A percentile compares a stretch with the other conserved stretches of the same genome.
phyloP scores from a whole-genome alignment of 2,888 invertebrate species.

The Oasisia sp. region DNA sequence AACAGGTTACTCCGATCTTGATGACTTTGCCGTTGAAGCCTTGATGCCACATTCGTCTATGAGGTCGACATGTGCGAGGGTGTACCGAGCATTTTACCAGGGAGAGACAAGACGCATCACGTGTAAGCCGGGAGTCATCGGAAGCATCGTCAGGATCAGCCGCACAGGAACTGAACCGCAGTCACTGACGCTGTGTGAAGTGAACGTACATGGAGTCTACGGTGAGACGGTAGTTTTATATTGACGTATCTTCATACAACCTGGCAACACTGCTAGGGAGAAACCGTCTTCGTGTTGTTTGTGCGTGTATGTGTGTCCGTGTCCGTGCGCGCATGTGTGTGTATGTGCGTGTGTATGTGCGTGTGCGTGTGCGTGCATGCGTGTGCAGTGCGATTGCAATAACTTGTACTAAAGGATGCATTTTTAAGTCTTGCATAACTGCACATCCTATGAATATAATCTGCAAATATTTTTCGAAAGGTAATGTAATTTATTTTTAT shows the following conservation, averaged over 20 bases:
- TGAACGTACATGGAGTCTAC: background rate
- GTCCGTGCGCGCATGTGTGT: background rate
- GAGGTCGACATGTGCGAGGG: background rate
- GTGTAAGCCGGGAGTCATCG: background rate
- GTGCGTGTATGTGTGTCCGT: background rate
- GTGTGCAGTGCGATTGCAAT: background rate
- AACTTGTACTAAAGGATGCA: background rate
- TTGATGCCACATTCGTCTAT: background rate
- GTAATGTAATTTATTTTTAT: too few species aligned
- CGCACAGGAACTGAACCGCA: background rate
- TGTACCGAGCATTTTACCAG: background rate
- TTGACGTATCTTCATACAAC: background rate
- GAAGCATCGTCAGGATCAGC: background rate
- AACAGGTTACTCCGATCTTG: background rate
- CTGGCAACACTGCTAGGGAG: background rate
- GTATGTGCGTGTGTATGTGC: background rate
- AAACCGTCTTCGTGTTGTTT: background rate
- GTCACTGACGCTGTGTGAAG: background rate
- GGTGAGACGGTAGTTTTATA: background rate
- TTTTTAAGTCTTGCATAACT: background rate
- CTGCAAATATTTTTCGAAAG: too few species aligned
- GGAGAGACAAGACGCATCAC: background rate
- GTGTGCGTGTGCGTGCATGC: background rate
- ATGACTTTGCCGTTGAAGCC: background rate
- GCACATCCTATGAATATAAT: too few species aligned